Evolutionary conservation across 1,140 invertebrate genomes (phyloP), one percentile per base, ranked within the genome.

Genomic region (Calosoma granatense): DNA sequence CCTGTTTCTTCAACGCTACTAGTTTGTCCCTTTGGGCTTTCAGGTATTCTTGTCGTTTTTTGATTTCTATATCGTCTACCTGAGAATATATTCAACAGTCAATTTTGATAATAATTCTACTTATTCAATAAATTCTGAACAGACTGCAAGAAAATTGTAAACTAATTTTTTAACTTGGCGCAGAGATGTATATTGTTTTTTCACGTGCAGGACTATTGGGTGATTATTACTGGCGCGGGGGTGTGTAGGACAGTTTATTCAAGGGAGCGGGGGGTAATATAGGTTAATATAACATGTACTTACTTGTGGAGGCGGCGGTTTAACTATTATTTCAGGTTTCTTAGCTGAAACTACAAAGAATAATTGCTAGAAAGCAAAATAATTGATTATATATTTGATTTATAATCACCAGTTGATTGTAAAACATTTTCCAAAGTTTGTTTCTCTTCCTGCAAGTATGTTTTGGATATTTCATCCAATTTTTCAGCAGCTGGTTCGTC

Each of bases 21-120:
- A 97, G 78, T 68, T 94, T 93, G 70, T 96, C 92, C 21, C 93
- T 78, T 70, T 94, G 92, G 51, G 86, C 79, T 22, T 88, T 83
- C 20, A 97, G 72, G 69, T 94, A 95, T 62, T 90, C 80, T 65
- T 91, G 87, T 0, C 92, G 77, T 56, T 84, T 83, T 58, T 80
- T 78, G n/a, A 94, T 72, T 63, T 95, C 91, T 54, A 81, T 81
- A 17, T 72, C 67, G 57, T 74, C 74, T 22, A 78, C 69, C 70
- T 77, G 57, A 20, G 61, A 57, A 17, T 43, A 22, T 9, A 9
- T 14, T 41, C 51, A n/a, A 43, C 1, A 39, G 20, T 58, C 20
- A 54, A 30, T 21, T 51, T 36, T n/a, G n/a, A n/a, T n/a, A n/a
- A n/a, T n/a, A n/a, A n/a, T n/a, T n/a, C n/a, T n/a, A 36, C 20